A percentile compares a stretch with the other conserved stretches of the same genome.
Evolutionary conservation across 1,140 invertebrate species (phyloP).

Genomic region (Vollenhovia emeryi): DNA sequence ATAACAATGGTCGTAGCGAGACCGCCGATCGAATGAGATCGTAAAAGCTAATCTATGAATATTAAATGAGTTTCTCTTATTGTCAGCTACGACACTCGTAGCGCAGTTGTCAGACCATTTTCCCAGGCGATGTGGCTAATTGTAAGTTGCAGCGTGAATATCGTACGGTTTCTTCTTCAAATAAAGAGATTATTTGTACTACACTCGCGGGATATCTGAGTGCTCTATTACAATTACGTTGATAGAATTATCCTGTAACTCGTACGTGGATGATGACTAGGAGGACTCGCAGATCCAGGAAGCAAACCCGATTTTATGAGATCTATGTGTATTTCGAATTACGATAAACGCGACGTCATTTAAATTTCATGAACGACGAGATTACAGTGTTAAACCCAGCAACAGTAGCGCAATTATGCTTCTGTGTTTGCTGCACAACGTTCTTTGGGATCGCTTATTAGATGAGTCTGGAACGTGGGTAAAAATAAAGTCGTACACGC

Average conservation of each 20-base stretch:
- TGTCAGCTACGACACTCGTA: background rate
- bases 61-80: conserved; percentile 20
- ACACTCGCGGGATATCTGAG: no score
- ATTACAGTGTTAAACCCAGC: background rate
- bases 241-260: background rate
- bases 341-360: background rate
- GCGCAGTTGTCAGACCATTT: background rate
- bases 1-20: conserved; percentile 1
- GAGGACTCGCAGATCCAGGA: background rate
- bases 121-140: no score
- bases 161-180: background rate
- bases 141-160: background rate
- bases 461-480: background rate
- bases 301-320: background rate
- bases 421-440: background rate
- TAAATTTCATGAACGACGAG: background rate
- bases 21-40: background rate
- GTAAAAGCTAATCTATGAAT: conserved; percentile 31
- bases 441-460: conserved; percentile 14
- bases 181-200: background rate
- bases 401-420: background rate
- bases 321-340: background rate
- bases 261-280: background rate
- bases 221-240: background rate
- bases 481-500: conserved; percentile 33